Evolutionary conservation across 2,113 vertebrate species (phyloP).

Genomic region (Misgurnus anguillicaudatus): DNA sequence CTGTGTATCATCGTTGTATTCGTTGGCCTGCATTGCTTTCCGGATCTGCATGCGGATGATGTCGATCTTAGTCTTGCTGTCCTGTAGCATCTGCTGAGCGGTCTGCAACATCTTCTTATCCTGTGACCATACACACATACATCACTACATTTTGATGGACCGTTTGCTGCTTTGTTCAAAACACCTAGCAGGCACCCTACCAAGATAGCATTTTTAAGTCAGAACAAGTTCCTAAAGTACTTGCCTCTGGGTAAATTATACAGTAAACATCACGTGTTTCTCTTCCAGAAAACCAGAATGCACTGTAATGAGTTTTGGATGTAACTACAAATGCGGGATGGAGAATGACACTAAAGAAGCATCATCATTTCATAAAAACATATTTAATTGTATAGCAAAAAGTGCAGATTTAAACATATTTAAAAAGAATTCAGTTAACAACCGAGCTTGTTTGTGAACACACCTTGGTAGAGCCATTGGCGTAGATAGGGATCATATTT

Average conservation of each 20-base stretch:
- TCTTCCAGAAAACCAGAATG: no score
- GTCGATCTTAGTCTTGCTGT: constrained; percentile 91
- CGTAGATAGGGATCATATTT: constrained; percentile 81
- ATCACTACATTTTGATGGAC: not conserved
- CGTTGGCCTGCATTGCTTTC: constrained; percentile 82
- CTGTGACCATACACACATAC: constrained; percentile 62
- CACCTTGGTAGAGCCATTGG: constrained; percentile 75
- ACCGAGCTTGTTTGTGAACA: not conserved
- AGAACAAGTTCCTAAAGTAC: no score
- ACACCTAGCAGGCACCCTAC: no score
- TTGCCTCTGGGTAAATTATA: not conserved
- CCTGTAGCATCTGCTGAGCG: constrained; percentile 89
- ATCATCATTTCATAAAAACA: no score
- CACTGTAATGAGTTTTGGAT: no score
- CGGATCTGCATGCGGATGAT: constrained; percentile 91
- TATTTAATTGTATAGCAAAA: no score
- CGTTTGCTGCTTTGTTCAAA: no score
- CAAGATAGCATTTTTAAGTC: no score
- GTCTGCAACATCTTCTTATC: constrained; percentile 89
- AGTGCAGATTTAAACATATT: no score
- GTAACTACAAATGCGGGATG: no score
- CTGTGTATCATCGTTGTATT: constrained; percentile 78
- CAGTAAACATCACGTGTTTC: not conserved
- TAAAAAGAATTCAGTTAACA: not conserved
- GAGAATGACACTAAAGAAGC: no score